phyloP scores from a whole-genome alignment of 2,888 invertebrate genomes.

The Luperina nickerlii region DNA sequence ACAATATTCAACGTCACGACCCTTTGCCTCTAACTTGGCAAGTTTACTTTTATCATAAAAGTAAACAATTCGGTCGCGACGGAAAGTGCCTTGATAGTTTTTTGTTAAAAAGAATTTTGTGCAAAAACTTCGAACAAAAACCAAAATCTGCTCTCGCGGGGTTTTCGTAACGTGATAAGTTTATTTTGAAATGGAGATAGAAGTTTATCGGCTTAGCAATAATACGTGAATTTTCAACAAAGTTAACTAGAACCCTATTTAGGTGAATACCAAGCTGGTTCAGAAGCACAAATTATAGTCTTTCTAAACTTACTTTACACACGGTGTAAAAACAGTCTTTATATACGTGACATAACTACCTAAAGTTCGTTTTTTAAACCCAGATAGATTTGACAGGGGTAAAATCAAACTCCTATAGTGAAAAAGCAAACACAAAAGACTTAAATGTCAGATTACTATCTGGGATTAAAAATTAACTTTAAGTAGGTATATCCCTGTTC shows the following conservation, averaged over 20 bases:
- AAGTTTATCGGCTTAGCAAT: constrained; percentile 75
- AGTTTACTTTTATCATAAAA: constrained; percentile 83
- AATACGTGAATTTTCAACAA: constrained; percentile 1
- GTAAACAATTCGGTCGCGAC: constrained; percentile 83
- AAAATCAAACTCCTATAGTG: background rate
- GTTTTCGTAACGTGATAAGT: constrained; percentile 85
- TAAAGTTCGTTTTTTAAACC: background rate
- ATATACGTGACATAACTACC: background rate
- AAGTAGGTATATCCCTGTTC: background rate
- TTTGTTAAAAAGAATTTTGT: constrained; percentile 80
- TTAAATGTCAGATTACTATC: background rate
- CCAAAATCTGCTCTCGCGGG: constrained; percentile 78
- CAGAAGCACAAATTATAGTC: background rate
- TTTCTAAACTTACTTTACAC: background rate
- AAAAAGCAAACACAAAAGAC: background rate
- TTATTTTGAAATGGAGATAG: constrained; percentile 86
- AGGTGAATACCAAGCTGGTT: background rate
- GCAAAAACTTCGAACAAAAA: constrained; percentile 86
- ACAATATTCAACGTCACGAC: constrained; percentile 72
- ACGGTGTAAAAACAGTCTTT: background rate
- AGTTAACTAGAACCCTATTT: background rate
- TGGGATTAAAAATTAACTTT: background rate
- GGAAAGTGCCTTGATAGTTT: constrained; percentile 76
- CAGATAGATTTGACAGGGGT: background rate
- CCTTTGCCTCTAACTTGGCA: constrained; percentile 67